Percentiles rank a stretch among this genome's conserved stretches.
Conservation (phyloP, 2,113 vertebrate species). For the Arizona elegans region DNA sequence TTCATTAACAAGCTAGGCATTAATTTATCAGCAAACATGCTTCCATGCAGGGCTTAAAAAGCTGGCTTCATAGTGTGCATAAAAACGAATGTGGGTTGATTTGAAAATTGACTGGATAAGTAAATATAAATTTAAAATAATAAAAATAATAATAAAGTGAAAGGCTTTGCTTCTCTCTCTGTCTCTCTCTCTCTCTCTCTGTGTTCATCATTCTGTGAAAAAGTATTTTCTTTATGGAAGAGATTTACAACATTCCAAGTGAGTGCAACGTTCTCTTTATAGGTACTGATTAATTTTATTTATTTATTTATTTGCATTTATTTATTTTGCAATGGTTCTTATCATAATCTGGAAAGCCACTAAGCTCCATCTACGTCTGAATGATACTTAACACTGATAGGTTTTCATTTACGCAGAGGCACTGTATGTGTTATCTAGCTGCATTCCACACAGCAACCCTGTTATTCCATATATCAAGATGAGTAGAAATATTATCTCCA, state of each 20-base stretch:
- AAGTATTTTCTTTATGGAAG: background rate
- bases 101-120: constrained; percentile 1
- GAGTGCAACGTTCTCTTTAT: background rate
- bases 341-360: background rate
- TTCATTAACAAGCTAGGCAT: background rate
- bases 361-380: background rate
- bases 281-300: background rate
- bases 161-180: background rate
- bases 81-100: background rate
- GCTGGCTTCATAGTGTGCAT: background rate
- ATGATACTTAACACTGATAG: background rate
- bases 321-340: background rate
- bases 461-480: background rate
- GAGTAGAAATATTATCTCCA: background rate
- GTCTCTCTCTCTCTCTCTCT: no score
- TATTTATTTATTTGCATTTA: background rate
- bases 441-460: background rate
- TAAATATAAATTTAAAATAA: no score
- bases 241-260: background rate
- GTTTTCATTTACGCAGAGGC: background rate
- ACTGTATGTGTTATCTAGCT: background rate
- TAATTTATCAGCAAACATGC: background rate
- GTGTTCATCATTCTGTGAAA: background rate
- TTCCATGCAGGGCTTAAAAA: background rate
- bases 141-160: no score